Base-by-base conservation (phyloP, 2,888 invertebrate species). In the Lithophane socia region DNA sequence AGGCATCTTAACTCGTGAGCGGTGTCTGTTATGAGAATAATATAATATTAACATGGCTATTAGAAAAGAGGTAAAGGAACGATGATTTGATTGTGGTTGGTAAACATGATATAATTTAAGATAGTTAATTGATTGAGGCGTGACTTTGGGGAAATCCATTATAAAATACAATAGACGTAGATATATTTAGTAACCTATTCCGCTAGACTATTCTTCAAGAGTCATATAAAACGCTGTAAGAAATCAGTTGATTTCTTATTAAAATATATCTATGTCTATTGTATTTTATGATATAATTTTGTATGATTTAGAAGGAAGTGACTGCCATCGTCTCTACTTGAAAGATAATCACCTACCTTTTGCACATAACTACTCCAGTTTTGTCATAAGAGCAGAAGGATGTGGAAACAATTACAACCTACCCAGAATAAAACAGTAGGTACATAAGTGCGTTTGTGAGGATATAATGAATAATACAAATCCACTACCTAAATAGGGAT, bases 1-100 rank as follows among this genome's bases (percentile, higher is more conserved):
- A 99, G 96, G 91, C 98, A 98, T 79, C 97, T 97, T 69, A 98
- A 97, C 94, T 98, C 98, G 89, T 98, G 97, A 66, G 98, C 97
- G 68, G 98, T 97, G 94, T 98, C 98, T 98, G 92, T 10, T 18
- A 10, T 9, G 75, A 75, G 10, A 67, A 54, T 47, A 67, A 42
- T 42, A 63, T 63, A 16, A 49, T 2, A 63, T 63, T 7, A 21
- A 12, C 0, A 37, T 63, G 12, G 12, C 10, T 5, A 12, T 8
- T 10, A 18, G 37, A 42, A 24, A 54, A 21, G 0, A 44, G 2
- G 18, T 18, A 24, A 65, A 24, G 18, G 1, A 18, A 5, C 4
- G 37, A 37, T 37, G 21, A 10, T 37, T 61, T 21, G 29, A 61
- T 18, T 61, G 18, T 29, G 16, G 37, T 37, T 29, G 4, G 37